phyloP scores from a whole-genome alignment of 2,797 vertebrate genomes.

The Ptychadena robeensis region DNA sequence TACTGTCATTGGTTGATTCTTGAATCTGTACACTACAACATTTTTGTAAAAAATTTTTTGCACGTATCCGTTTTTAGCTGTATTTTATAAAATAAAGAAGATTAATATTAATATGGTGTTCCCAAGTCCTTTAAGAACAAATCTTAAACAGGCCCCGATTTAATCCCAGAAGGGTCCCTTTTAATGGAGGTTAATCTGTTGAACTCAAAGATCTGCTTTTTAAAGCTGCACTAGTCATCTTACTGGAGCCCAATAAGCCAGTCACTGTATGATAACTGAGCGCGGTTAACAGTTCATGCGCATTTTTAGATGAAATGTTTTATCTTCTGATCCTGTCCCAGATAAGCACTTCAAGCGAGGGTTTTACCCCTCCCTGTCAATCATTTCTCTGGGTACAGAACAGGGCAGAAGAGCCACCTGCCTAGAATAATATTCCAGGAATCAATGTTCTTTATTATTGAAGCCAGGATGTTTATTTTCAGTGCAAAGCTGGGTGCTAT shows the following conservation, averaged over 20 bases:
- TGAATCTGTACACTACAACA: too few relatives aligned
- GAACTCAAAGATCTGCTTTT: neutral
- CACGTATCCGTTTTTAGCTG: too few relatives aligned
- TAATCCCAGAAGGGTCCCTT: neutral
- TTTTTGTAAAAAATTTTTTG: too few relatives aligned
- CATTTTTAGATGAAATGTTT: constrained; percentile 8
- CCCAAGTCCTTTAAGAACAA: neutral
- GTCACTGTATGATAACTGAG: neutral
- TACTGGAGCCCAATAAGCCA: neutral
- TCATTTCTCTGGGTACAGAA: constrained; percentile 27
- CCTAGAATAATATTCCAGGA: constrained; percentile 59
- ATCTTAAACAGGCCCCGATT: neutral
- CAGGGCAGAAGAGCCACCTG: constrained; percentile 61
- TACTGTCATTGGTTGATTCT: too few relatives aligned
- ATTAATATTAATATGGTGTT: too few relatives aligned
- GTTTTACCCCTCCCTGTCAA: constrained; percentile 42
- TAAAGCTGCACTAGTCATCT: neutral
- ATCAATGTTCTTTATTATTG: constrained; percentile 48
- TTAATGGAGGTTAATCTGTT: neutral
- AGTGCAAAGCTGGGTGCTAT: constrained; percentile 57
- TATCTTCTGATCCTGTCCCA: neutral
- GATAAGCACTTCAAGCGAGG: neutral
- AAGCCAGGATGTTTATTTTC: constrained; percentile 61
- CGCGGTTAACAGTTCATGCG: neutral
- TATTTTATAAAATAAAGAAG: too few relatives aligned